Evolutionary conservation across 2,113 vertebrate genomes (phyloP).

Genomic region (Ginglymostoma cirratum): DNA sequence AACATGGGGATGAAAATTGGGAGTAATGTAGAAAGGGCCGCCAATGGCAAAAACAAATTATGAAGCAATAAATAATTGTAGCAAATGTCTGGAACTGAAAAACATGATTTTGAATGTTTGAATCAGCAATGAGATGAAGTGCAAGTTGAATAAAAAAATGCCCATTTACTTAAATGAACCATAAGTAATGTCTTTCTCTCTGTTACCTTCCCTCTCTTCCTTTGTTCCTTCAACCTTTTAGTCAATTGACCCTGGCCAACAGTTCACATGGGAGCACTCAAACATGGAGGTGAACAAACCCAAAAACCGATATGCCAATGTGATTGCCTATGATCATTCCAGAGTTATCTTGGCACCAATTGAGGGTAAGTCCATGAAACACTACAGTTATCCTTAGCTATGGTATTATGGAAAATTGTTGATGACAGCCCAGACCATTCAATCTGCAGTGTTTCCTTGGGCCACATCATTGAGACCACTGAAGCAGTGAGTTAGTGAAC

Average conservation of each 20-base stretch:
- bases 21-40: not conserved
- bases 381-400: no score
- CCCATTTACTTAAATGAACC: not conserved
- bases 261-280: conserved; percentile 98
- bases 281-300: conserved; percentile 98
- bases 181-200: not conserved
- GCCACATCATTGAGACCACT: not conserved
- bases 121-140: no score
- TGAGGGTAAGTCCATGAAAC: conserved; percentile 63
- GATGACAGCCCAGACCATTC: not conserved
- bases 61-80: not conserved
- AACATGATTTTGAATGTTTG: not conserved
- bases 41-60: not conserved
- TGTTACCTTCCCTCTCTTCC: no score
- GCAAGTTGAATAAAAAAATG: not conserved
- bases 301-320: conserved; percentile 96
- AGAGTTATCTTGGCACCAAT: conserved; percentile 90
- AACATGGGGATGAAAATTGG: not conserved
- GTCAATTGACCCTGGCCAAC: conserved; percentile 97
- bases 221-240: conserved; percentile 44
- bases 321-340: conserved; percentile 96
- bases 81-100: not conserved
- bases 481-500: not conserved
- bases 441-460: not conserved
- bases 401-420: not conserved